phyloP scores from a whole-genome alignment of 1,140 invertebrate species.

The Galleria mellonella region DNA sequence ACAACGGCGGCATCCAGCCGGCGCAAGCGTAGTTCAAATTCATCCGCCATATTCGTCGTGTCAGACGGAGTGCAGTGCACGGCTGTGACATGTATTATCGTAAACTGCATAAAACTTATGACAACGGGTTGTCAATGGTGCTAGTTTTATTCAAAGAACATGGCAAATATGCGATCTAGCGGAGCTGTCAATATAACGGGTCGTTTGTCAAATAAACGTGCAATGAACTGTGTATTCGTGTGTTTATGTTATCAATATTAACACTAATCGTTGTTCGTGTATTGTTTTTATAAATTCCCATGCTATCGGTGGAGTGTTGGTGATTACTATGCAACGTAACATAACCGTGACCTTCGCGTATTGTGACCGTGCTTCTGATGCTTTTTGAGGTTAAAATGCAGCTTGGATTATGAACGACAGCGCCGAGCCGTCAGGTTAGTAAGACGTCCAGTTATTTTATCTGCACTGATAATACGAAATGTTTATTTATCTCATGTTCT shows the following conservation, averaged over 20 bases:
- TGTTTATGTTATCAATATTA: conserved; percentile 72
- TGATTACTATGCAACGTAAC: conserved; percentile 67
- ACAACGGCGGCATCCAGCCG: conserved; percentile 17
- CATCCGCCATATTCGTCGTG: conserved; percentile 71
- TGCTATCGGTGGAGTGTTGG: conserved; percentile 44
- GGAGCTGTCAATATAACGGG: conserved; percentile 45
- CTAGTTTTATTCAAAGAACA: conserved; percentile 40
- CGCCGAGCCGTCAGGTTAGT: conserved; percentile 68
- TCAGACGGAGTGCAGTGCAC: conserved; percentile 67
- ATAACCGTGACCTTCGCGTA: conserved; percentile 66
- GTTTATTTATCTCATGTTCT: conserved; percentile 43
- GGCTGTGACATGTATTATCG: conserved; percentile 68
- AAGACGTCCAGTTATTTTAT: conserved; percentile 47
- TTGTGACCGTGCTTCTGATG: conserved; percentile 58
- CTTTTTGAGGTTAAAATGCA: conserved; percentile 72
- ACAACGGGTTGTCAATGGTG: conserved; percentile 52
- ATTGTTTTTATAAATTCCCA: conserved; percentile 56
- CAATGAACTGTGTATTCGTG: conserved; percentile 69
- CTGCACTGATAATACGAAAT: conserved; percentile 31
- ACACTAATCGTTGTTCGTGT: conserved; percentile 62
- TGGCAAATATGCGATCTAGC: conserved; percentile 55
- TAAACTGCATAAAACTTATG: conserved; percentile 60
- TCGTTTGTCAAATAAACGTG: conserved; percentile 61
- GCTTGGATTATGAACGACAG: conserved; percentile 66
- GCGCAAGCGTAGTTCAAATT: conserved; percentile 69